Conservation (phyloP, 2,113 vertebrate species). For the Micronycteris hirsuta region DNA sequence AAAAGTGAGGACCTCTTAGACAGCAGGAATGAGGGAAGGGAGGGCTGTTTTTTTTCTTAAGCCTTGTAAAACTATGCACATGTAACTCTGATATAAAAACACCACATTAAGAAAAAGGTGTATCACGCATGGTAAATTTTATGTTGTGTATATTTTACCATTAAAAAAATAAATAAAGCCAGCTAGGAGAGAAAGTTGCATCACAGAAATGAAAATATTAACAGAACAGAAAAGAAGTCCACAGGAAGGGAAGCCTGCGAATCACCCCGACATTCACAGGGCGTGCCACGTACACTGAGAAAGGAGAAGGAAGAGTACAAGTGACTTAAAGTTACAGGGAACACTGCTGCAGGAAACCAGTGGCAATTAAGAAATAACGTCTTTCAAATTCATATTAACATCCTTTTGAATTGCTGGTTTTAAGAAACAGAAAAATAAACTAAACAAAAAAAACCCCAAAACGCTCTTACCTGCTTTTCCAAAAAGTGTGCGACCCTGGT, state of each 20-base stretch:
- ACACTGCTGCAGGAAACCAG: neutral
- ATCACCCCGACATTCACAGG: neutral
- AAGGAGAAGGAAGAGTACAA: neutral
- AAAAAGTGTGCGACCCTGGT: constrained; percentile 98
- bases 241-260: neutral
- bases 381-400: neutral
- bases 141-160: neutral
- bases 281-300: neutral
- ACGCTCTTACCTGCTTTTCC: constrained; percentile 92
- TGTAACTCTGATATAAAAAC: neutral
- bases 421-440: neutral
- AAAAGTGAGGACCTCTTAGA: neutral
- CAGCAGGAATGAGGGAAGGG: neutral
- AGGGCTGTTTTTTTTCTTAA: neutral
- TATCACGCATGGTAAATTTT: neutral
- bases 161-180: neutral
- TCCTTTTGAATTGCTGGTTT: constrained; percentile 13
- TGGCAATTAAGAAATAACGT: neutral
- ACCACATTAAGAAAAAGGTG: neutral
- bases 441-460: neutral
- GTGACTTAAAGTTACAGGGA: neutral
- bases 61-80: neutral
- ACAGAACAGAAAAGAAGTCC: neutral
- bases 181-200: neutral
- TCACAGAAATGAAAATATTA: neutral